Base-by-base conservation (phyloP, 2,888 invertebrate genomes). In the Octodonta nipae region DNA sequence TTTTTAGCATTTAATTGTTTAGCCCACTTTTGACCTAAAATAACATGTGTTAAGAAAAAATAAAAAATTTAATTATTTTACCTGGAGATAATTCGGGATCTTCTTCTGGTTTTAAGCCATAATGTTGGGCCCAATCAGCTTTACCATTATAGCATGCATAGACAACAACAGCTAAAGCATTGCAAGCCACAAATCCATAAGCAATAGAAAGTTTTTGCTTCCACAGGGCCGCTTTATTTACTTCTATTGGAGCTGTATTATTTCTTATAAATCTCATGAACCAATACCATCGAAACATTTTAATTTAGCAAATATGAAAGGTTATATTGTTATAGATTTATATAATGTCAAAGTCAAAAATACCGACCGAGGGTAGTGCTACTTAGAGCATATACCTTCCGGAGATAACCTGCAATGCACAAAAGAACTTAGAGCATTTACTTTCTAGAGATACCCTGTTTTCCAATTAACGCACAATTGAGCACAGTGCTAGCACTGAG, bases 121-220 rank as follows among this genome's bases (percentile, higher is more conserved):
- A 68, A 44, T 69, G 70, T 45, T 70, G 64, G 1, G 77, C 76
- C 78, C 78, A 79, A 53, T 78, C 75, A 4, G 57, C 64, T 50
- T 73, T 75, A 2, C 79, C 79, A 1, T 52, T 58, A 40, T 64
- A 73, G 7, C 66, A 52, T 57, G 64, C 67, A 45, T 75, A 79
- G 12, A 66, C 42, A 3, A 79, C 70, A 11, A 73, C 46, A 6
- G 78, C 80, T 51, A 79, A 74, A 1, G 76, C 75, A 57, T 81
- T 74, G 80, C 80, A 81, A 8, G 76, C 74, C 5, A 75, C n/a
- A 26, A 81, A 33, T 17, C 70, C 71, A 50, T 81, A 82, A 0
- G 57, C 63, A 36, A 78, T 38, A 40, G 78, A 72, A 1, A 81
- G 56, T 13, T 75, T 65, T 4, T 64, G 60, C 53, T 75, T 77